Base-by-base conservation (phyloP, 2,797 vertebrate species). In the Antrozous pallidus region DNA sequence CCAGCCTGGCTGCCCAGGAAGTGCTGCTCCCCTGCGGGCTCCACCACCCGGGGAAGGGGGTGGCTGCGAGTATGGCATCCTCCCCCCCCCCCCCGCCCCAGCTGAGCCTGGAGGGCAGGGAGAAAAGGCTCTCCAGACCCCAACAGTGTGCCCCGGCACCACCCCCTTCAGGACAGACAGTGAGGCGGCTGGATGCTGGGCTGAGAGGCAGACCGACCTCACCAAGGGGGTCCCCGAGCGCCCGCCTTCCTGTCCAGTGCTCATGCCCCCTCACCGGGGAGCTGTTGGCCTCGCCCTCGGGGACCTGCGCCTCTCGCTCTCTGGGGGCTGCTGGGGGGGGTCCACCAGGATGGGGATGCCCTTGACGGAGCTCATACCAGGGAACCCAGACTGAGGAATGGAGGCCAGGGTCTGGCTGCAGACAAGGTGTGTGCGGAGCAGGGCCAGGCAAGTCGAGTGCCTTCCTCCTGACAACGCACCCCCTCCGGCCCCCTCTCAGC, bases 361-460 rank as follows among this genome's bases (percentile, higher is more conserved):
- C 61, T 14, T 47, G 28, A 40, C 1, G 3, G 1, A n/a, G 24
- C 2, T 28, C 45, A 47, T 22, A 45, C 1, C 2, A 10, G 45
- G 13, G 70, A 63, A 71, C 33, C 40, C 12, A n/a, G 80, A n/a
- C 31, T 6, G 18, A 42, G 45, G 63, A 38, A 20, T 17, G 0
- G 20, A 24, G 65, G 45, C 18, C 14, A 17, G 51, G 49, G 13
- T 31, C 47, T 33, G 3, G 47, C 42, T 33, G 26, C 16, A 20
- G 49, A 14, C 0, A 6, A 77, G 8, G 6, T 0, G 0, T 9
- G 54, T 8, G 20, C 1, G 28, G 24, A 2, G 38, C 24, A 36
- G 87, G 63, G 22, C 16, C 26, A 18, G 42, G 84, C 36, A 22
- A 28, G 22, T 18, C 0, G 0, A 33, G 58, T 7, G 1, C 16